Base-by-base conservation (phyloP, 2,888 invertebrate species). In the Tigriopus californicus region DNA sequence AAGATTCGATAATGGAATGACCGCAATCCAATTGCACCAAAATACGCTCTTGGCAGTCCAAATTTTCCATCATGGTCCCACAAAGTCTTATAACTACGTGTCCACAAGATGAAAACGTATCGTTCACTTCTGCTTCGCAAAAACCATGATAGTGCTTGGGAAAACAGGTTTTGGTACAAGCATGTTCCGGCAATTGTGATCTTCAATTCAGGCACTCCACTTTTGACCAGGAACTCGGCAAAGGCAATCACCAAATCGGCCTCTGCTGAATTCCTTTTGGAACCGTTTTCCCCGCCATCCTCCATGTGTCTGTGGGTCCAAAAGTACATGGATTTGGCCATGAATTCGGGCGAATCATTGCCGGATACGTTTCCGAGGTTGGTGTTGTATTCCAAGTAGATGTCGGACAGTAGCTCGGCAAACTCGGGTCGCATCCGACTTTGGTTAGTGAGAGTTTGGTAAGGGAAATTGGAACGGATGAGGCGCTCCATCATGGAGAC, bases 391-490 rank as follows among this genome's bases (percentile, higher is more conserved):
- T 20, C 20, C 2, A 18, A 18, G 25, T 51, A 51, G 11, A 51
- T 51, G 51, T 51, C 51, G 4, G 13, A 5, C 4, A 51, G 11
- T 6, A 51, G 51, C 18, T n/a, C 51, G 22, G 51, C 15, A 22
- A 51, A 22, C n/a, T 51, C 51, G n/a, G 51, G 51, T 22, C 51
- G n/a, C 51, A 51, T 51, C 11, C 51, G n/a, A 22, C 33, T 51
- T 22, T 51, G 51, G 5, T n/a, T 51, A 5, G 20, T 20, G n/a
- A 51, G 25, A 3, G 20, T n/a, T 20, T 22, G 13, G 51, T 22
- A 51, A 11, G 51, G 51, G 51, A 18, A 24, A 3, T 20, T 20
- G 20, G n/a, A 18, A 4, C 13, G 13, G 8, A 51, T 25, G 6
- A 51, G 22, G 4, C 51, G 2, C 33, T 51, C 22, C 51, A 51